phyloP scores from a whole-genome alignment of 2,888 invertebrate genomes.

The Serripes groenlandicus region DNA sequence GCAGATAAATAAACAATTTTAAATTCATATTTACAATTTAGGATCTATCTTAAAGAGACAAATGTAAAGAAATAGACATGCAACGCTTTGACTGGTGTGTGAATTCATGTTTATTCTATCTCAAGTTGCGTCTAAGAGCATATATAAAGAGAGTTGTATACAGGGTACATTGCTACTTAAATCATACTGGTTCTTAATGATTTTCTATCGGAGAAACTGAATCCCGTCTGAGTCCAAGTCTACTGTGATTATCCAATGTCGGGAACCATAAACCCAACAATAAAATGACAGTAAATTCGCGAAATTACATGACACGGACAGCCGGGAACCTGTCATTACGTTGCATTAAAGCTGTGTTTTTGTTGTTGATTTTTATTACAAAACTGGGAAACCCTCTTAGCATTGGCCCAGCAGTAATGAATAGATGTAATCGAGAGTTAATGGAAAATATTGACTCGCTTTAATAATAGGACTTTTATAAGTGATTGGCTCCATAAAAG shows the following conservation, averaged over 20 bases:
- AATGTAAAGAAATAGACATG: too few species aligned
- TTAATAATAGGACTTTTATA: neutral
- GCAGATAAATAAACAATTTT: too few species aligned
- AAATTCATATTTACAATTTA: too few species aligned
- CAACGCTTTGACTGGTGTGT: too few species aligned
- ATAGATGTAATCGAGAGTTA: neutral
- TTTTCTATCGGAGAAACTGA: neutral
- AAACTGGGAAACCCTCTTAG: neutral
- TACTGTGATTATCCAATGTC: neutral
- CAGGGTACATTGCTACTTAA: too few species aligned
- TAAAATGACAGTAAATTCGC: neutral
- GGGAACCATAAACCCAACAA: neutral
- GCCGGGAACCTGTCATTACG: neutral
- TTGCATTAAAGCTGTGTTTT: neutral
- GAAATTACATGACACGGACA: neutral
- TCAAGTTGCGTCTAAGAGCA: too few species aligned
- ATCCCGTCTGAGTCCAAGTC: neutral
- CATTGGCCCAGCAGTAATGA: neutral
- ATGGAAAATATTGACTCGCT: slow-evolving; percentile 13
- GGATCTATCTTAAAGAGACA: too few species aligned
- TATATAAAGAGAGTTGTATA: too few species aligned
- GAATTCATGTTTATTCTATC: too few species aligned
- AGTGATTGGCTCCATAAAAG: neutral
- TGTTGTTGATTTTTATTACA: neutral
- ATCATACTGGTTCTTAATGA: neutral